Percentiles rank a stretch among this genome's conserved stretches.
phyloP scores from a whole-genome alignment of 53 echinoderm and acorn worm species.

The Patiria pectinifera region DNA sequence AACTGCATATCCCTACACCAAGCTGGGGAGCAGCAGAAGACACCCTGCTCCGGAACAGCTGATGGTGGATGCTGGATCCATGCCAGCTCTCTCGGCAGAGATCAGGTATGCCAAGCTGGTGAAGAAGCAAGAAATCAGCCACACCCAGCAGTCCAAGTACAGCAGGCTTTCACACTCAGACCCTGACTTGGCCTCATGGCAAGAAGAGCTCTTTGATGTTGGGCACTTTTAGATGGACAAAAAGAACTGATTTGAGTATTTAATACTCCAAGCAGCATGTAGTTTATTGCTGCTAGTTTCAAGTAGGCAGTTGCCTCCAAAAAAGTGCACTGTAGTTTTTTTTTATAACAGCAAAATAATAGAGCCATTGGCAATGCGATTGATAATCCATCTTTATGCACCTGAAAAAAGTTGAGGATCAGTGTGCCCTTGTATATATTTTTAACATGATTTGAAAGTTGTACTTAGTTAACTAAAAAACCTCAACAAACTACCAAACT shows the following conservation, averaged over 20 bases:
- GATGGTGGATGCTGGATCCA: slow-evolving; percentile 53
- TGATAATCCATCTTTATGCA: background rate
- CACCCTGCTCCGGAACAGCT: slow-evolving; percentile 30
- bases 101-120: slow-evolving; percentile 52
- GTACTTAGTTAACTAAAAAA: too few relatives aligned
- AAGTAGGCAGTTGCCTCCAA: background rate
- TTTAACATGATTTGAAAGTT: too few relatives aligned
- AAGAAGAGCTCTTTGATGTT: slow-evolving; percentile 24
- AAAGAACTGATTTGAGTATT: background rate
- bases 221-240: slow-evolving; percentile 49
- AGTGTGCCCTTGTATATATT: too few relatives aligned
- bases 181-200: slow-evolving; percentile 19
- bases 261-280: background rate
- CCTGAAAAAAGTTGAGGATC: background rate
- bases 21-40: background rate
- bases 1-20: slow-evolving; percentile 39
- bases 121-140: slow-evolving; percentile 29
- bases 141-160: slow-evolving; percentile 6
- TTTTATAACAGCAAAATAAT: too few relatives aligned
- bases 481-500: too few relatives aligned
- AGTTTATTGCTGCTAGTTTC: background rate
- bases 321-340: background rate
- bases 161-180: slow-evolving; percentile 37
- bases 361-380: background rate
- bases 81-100: slow-evolving; percentile 39